A percentile compares a stretch with the other conserved stretches of the same genome.
Evolutionary conservation across 1,140 invertebrate species (phyloP).

Genomic region (Pomacea maculata): DNA sequence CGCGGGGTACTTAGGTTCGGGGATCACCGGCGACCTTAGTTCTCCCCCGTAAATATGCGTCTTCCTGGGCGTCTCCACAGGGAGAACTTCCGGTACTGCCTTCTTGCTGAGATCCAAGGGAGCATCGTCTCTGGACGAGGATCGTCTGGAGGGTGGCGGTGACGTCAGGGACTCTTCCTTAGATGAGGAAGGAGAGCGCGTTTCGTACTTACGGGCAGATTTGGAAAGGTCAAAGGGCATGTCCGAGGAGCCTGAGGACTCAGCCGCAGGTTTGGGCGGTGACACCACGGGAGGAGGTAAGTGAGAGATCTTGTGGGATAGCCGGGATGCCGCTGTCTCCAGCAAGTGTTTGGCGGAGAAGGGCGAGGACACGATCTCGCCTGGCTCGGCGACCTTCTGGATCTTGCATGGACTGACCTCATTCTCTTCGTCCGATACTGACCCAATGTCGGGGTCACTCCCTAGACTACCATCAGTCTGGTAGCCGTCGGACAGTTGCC

Average conservation of each 20-base stretch:
- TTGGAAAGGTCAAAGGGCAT: constrained; percentile 41
- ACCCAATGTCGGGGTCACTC: constrained; percentile 45
- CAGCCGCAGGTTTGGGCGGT: neutral
- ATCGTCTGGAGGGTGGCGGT: neutral
- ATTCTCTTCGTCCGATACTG: constrained; percentile 8
- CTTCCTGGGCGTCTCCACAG: constrained; percentile 48
- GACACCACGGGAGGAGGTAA: neutral
- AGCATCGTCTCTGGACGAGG: constrained; percentile 27
- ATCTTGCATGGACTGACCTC: constrained; percentile 12
- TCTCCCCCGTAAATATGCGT: constrained; percentile 56
- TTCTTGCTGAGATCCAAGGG: constrained; percentile 45
- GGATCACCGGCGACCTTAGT: constrained; percentile 19
- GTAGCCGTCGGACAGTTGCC: constrained; percentile 32
- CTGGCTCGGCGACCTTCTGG: constrained; percentile 6
- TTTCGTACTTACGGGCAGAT: neutral
- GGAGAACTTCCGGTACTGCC: constrained; percentile 34
- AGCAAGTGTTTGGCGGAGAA: too few relatives aligned
- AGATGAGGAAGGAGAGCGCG: neutral
- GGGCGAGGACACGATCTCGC: neutral
- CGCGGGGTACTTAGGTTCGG: constrained; percentile 21
- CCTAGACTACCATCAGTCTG: constrained; percentile 40
- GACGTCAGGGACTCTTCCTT: constrained; percentile 5
- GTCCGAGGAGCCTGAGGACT: neutral
- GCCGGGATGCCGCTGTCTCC: too few relatives aligned
- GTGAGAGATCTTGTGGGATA: neutral